Base-by-base conservation (phyloP, 2,113 vertebrate genomes). In the Mirounga angustirostris region DNA sequence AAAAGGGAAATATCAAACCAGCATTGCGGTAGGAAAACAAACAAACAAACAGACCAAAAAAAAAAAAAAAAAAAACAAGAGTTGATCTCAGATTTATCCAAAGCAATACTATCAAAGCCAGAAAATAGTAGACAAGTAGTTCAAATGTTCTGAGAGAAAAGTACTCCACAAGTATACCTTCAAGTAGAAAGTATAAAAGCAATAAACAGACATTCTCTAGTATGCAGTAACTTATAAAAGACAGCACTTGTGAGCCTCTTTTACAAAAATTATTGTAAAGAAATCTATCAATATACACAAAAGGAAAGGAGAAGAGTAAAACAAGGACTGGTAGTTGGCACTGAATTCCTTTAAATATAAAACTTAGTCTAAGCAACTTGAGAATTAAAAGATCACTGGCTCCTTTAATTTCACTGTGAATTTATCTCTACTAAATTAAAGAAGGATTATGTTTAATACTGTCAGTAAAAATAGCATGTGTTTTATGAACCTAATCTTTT, bases 361-460 rank as follows among this genome's bases (percentile, higher is more conserved):
- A 92, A 82, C n/a, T 79, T 67, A 74, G 6, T 89, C 46, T 73
- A 81, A 92, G 26, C 46, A 90, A 73, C 59, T 89, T 81, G 50
- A 96, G 28, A 96, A 92, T 97, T 86, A 87, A 40, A 69, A 90
- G 19, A 84, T 93, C 22, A 59, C 81, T 30, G 52, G 21, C 88
- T 96, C 59, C n/a, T 94, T 82, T 94, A 46, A 95, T 89, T 82
- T 65, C n/a, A 73, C 33, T 82, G 71, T 19, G 76, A 89, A 63
- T 91, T 89, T 91, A 58, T 92, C 54, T 94, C 81, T 78, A 52
- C 59, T 80, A 95, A 94, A 91, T 95, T 93, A 86, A 93, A 84
- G 13, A 84, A 97, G 50, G 43, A 96, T 89, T 92, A 82, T 33
- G 22, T 83, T 79, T 95, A 97, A 91, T 88, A 73, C 30, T 74